Conservation (phyloP, 2,888 invertebrate species). For the Stramonita haemastoma region DNA sequence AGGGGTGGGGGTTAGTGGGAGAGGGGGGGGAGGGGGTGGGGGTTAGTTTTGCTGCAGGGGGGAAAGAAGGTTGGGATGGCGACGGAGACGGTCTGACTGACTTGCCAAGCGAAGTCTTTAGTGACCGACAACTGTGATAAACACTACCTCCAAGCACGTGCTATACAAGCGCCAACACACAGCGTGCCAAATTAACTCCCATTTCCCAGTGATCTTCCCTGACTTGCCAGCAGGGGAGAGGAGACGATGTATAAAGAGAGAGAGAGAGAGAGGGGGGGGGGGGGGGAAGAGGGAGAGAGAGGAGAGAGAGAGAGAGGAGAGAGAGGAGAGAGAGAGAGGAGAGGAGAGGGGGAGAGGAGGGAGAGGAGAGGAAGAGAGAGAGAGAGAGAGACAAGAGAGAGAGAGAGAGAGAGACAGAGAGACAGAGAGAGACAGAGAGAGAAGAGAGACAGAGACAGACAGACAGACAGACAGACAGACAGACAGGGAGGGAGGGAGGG, state of each 20-base stretch:
- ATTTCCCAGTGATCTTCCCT: too few species aligned
- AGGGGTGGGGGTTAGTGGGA: too few species aligned
- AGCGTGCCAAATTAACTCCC: not conserved
- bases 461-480: slow-evolving; percentile 6
- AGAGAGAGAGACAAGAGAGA: not conserved
- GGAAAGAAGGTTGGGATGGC: too few species aligned
- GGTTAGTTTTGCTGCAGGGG: too few species aligned
- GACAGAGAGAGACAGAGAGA: not conserved
- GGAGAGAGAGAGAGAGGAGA: not conserved
- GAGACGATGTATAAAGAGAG: not conserved
- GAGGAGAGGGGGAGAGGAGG: not conserved
- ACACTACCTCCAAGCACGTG: not conserved
- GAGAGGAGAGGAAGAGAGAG: not conserved
- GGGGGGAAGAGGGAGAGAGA: not conserved
- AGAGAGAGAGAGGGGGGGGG: not conserved
- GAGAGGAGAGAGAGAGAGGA: not conserved
- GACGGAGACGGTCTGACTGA: not conserved
- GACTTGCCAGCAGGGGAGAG: not conserved
- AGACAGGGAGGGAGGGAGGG: not conserved
- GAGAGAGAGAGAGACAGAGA: not conserved
- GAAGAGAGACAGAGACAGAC: not conserved
- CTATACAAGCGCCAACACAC: not conserved
- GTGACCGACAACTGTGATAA: slow-evolving; percentile 14
- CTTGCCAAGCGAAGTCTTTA: not conserved
- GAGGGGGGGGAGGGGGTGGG: too few species aligned